These are phyloP conservation scores for Gopherus evgoodei DNA, from an alignment of 2,113 vertebrate species.

Conservation along the genomic window DNA sequence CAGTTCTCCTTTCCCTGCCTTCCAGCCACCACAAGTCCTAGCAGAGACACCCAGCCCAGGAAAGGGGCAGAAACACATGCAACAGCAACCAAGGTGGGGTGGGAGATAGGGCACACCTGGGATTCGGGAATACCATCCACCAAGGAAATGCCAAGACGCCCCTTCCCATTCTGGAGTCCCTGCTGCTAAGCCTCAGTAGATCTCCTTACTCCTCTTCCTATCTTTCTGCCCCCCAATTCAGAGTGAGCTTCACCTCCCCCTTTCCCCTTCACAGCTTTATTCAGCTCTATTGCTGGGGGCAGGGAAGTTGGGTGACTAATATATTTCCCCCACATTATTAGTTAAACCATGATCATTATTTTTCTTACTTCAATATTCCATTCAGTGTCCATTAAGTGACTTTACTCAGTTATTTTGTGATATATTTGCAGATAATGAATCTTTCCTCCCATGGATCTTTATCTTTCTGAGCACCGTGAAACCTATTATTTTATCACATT, in stretches of 20 bases:
- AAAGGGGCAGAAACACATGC: neutral
- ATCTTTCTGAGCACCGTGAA: constrained; percentile 34
- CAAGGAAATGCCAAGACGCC: neutral
- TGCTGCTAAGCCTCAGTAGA: neutral
- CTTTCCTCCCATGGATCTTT: neutral
- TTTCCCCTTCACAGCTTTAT: neutral
- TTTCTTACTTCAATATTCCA: neutral
- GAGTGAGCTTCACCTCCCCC: neutral
- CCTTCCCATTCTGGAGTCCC: neutral
- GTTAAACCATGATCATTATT: neutral
- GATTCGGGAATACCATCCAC: neutral
- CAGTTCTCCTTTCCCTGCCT: neutral
- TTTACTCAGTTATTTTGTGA: neutral
- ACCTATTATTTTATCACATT: constrained; percentile 12
- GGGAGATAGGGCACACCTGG: neutral
- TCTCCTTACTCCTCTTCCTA: neutral
- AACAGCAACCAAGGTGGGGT: neutral
- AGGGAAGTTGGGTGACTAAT: neutral
- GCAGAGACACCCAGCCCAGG: neutral
- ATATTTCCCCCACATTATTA: neutral
- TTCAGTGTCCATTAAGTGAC: neutral
- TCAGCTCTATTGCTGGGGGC: neutral
- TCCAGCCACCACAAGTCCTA: neutral
- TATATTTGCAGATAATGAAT: neutral
- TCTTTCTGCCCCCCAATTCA: neutral